Evolutionary conservation across 2,113 vertebrate species (phyloP), one percentile per base, ranked within the genome.

Genomic region (Cebidichthys violaceus): DNA sequence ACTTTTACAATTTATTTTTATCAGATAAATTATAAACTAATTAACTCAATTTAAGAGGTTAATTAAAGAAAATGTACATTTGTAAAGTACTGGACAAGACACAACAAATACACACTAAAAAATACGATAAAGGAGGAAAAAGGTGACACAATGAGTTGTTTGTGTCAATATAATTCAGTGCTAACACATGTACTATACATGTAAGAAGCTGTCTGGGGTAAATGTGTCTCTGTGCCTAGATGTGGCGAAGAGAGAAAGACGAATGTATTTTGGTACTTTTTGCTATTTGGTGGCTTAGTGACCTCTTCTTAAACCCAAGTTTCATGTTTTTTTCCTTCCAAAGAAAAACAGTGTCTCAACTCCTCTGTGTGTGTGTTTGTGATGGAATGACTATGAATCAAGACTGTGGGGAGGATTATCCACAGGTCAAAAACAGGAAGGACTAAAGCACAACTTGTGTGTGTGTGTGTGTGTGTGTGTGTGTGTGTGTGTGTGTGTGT

Each of bases 321-420:
- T 57, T 45, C 3, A 17, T 13, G 39, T 41, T 33, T 50, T 45
- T 9, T 24, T 6, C 15, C 24, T 73, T 70, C 29, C n/a, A 24
- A 2, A 37, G 37, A 37, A 37, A 43, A 29, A 13, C 31, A 61
- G 54, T 77, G 14, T 9, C 5, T 50, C 29, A 52, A 31, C 15
- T 55, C 18, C 24, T 75, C 18, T n/a, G 52, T 18, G 39, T 33
- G 39, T 33, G 18, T 79, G 27, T 77, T 86, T 79, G 24, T 79
- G 59, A 88, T 84, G 55, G 73, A 75, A 64, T 31, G 37, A 41
- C 14, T 79, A 39, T 70, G 64, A 82, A 76, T 70, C 67, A 75
- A 86, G 52, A 82, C 75, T 60, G 29, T 50, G 27, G 41, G 39
- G n/a, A 77, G 83, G 85, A 87, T 87, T 82, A 82, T 75, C 76